Evolutionary conservation across 1,140 invertebrate genomes (phyloP).

Genomic region (Propsilocerus akamusi): DNA sequence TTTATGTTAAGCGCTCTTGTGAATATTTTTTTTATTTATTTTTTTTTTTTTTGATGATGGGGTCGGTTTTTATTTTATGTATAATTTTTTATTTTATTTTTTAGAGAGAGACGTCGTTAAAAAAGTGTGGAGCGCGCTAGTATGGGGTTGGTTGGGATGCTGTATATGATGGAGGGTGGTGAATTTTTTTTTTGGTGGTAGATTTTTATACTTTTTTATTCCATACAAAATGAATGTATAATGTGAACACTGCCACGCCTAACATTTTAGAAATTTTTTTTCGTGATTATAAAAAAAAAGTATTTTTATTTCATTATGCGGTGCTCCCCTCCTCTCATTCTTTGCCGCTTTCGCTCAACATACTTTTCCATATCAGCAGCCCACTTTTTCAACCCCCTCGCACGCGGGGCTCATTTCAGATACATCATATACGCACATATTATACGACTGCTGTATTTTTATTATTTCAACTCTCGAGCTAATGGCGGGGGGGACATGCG

Average conservation of each 20-base stretch:
- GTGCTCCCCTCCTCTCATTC: no score
- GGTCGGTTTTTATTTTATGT: slow-evolving; percentile 4
- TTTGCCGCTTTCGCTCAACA: no score
- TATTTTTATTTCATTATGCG: slow-evolving; percentile 4
- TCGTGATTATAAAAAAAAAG: slow-evolving; percentile 4
- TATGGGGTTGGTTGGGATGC: not conserved
- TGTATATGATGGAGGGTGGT: not conserved
- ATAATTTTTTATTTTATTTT: slow-evolving; percentile 2
- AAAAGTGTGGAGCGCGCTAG: not conserved
- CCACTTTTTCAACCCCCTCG: no score
- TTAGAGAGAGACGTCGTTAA: not conserved
- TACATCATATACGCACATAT: not conserved
- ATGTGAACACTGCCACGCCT: not conserved
- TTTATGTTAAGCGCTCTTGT: slow-evolving; percentile 3
- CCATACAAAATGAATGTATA: slow-evolving; percentile 4
- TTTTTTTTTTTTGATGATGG: not conserved
- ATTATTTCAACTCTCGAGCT: not conserved
- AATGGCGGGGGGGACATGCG: not conserved
- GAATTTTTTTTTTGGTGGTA: not conserved
- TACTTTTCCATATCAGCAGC: no score
- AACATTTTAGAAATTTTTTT: slow-evolving; percentile 1
- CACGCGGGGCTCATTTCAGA: no score
- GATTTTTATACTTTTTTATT: not conserved
- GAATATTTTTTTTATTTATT: not conserved
- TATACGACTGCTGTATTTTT: not conserved